Evolutionary conservation across 2,888 invertebrate genomes (phyloP), one percentile per base, ranked within the genome.

Genomic region (Flexamia atlantica): DNA sequence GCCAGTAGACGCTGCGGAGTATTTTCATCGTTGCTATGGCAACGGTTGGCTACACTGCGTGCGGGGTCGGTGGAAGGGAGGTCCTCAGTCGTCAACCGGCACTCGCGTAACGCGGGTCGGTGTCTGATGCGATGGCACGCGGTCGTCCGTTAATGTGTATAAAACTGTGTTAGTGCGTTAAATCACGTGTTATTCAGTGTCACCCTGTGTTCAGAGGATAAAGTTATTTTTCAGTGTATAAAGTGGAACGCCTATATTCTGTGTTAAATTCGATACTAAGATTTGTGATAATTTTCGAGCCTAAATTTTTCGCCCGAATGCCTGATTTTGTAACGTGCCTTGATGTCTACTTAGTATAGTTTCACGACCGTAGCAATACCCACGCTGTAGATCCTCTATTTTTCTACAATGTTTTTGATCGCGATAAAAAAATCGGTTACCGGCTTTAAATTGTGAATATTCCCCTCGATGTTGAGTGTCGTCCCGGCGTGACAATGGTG

Each of bases 401-500:
- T 76, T 46, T 46, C 14, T 76, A 76, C 7, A 53, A 53, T 64
- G 64, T 64, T 64, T 64, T 64, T 64, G 64, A 64, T 64, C 64
- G 30, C 28, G 64, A 30, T 64, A 28, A 64, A 64, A n/a, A 64
- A 72, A 72, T 72, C 40, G 40, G 72, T 72, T n/a, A 72, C 40
- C 72, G 72, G 72, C 72, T 72, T 72, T 72, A 72, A 72, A 72
- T 40, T 72, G 40, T 72, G 72, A 40, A 72, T 72, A 72, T n/a
- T 36, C 32, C 40, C 32, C 9, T 72, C 1, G 17, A n/a, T 72
- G 72, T 72, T 70, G 32, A 28, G 81, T 81, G 30, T 32, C 36
- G 23, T 17, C 7, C 36, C 32, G 14, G 1, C 12, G 25, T 28
- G 82, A 87, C 64, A 83, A 87, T 87, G 87, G 87, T 87, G 70